phyloP scores from a whole-genome alignment of 2,113 vertebrate genomes.

The Sander vitreus region DNA sequence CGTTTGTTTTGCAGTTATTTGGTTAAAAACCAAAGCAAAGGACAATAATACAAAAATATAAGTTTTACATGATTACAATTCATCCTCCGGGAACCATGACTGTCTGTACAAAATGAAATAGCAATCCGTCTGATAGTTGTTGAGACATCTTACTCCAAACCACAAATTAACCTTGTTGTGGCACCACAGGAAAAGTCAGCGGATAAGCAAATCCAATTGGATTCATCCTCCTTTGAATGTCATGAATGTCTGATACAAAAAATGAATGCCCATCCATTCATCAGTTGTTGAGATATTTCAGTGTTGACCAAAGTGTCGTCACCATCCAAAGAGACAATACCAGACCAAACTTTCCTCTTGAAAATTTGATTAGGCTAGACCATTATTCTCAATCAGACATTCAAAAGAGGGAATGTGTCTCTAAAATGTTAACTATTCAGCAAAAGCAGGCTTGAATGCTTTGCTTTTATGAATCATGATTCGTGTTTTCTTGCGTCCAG shows the following conservation, averaged over 20 bases:
- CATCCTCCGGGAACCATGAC: too few relatives aligned
- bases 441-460: neutral
- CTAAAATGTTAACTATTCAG: neutral
- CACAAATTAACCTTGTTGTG: neutral
- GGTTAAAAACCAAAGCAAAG: neutral
- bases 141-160: neutral
- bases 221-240: neutral
- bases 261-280: neutral
- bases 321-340: neutral
- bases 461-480: neutral
- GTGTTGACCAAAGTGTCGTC: neutral
- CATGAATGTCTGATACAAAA: neutral
- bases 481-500: constrained; percentile 5
- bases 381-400: neutral
- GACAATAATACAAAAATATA: too few relatives aligned
- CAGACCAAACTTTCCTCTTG: neutral
- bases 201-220: neutral
- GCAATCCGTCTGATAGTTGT: neutral
- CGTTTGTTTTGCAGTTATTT: neutral
- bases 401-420: neutral
- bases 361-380: too few relatives aligned
- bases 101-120: too few relatives aligned
- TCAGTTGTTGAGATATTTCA: neutral
- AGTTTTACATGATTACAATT: too few relatives aligned
- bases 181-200: neutral